Evolutionary conservation across 2,797 vertebrate species (phyloP).

Genomic region (Knipowitschia caucasica): DNA sequence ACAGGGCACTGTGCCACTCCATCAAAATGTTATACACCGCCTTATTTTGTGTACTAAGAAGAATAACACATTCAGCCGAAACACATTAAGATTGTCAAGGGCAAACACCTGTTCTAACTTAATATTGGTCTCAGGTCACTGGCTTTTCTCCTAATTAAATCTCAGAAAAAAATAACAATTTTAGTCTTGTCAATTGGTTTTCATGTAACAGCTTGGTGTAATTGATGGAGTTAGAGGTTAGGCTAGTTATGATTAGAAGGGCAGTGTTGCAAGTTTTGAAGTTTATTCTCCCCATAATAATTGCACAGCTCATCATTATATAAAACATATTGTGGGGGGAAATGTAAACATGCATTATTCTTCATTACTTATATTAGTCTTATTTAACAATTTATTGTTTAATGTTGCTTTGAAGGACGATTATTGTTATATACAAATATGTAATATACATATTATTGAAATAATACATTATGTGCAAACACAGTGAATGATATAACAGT

Average conservation of each 20-base stretch:
- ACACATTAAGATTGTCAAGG: slow-evolving; percentile 33
- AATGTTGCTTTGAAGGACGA: neutral
- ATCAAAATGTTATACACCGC: slow-evolving; percentile 55
- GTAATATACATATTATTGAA: neutral
- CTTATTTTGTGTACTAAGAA: slow-evolving; percentile 45
- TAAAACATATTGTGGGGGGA: too few relatives aligned
- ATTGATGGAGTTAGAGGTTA: slow-evolving; percentile 2
- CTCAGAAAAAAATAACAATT: slow-evolving; percentile 1
- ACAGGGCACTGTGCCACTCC: slow-evolving; percentile 44
- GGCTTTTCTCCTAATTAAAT: slow-evolving; percentile 14
- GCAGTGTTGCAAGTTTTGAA: neutral
- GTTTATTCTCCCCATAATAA: neutral
- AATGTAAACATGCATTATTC: too few relatives aligned
- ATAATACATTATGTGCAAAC: slow-evolving; percentile 4
- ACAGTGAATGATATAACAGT: slow-evolving; percentile 4
- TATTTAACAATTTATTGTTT: neutral
- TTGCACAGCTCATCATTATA: neutral
- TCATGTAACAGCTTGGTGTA: slow-evolving; percentile 2
- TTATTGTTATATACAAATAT: neutral
- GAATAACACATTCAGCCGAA: slow-evolving; percentile 35
- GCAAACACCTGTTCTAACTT: slow-evolving; percentile 19
- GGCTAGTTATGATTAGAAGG: neutral
- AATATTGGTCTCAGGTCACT: slow-evolving; percentile 22
- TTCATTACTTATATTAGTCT: too few relatives aligned
- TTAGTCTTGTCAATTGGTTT: slow-evolving; percentile 4